Evolutionary conservation across 2,888 invertebrate species (phyloP).

Genomic region (Hedychridium roseum): DNA sequence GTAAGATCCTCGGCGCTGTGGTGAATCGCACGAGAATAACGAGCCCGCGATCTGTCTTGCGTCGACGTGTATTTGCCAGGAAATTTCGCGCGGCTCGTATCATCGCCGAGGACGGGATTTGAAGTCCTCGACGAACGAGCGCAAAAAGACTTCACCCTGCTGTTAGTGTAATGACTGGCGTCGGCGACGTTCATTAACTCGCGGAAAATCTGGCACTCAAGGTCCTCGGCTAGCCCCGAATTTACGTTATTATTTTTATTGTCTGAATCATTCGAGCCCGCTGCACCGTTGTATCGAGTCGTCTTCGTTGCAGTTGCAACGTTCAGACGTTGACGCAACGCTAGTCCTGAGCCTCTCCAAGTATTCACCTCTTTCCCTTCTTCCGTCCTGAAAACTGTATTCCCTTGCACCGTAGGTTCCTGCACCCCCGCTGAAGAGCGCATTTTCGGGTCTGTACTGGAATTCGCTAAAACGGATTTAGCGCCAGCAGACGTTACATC

Average conservation of each 20-base stretch:
- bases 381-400: no score
- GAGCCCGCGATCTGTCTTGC: not conserved
- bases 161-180: no score
- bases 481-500: constrained; percentile 49
- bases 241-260: not conserved
- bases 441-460: constrained; percentile 30
- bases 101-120: no score
- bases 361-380: not conserved
- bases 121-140: no score
- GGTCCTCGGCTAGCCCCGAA: not conserved
- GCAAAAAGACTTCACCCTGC: no score
- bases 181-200: not conserved
- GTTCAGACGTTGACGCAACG: not conserved
- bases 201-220: not conserved
- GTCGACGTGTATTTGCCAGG: not conserved
- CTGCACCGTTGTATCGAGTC: not conserved
- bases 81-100: not conserved
- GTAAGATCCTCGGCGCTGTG: no score
- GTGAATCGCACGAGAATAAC: not conserved
- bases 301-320: not conserved
- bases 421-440: no score
- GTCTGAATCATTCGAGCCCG: not conserved
- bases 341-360: not conserved
- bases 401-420: not conserved
- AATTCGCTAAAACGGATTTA: constrained; percentile 49